A percentile compares a stretch with the other conserved stretches of the same genome.
These are phyloP conservation scores for Macrotis lagotis DNA, from an alignment of 2,113 vertebrate genomes.

Conservation along the genomic window DNA sequence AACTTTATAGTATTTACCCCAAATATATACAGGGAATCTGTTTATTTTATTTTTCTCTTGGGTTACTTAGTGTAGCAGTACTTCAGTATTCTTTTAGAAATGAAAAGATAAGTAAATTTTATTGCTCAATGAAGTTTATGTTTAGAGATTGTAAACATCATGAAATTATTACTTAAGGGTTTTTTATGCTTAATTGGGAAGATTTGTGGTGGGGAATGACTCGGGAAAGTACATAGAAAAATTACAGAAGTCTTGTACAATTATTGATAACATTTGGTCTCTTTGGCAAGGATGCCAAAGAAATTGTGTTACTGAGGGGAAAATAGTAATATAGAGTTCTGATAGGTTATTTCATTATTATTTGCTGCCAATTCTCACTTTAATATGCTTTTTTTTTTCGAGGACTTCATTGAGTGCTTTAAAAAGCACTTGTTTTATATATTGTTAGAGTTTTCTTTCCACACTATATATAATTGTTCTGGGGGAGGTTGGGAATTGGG, in stretches of 20 bases:
- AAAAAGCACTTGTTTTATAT: conserved; percentile 75
- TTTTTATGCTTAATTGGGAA: conserved; percentile 58
- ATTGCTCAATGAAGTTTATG: conserved; percentile 59
- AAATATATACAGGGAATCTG: conserved; percentile 44
- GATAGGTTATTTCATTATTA: conserved; percentile 65
- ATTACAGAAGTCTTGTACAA: conserved; percentile 48
- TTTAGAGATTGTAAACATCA: conserved; percentile 66
- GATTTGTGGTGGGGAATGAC: conserved; percentile 50
- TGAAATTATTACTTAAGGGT: conserved; percentile 52
- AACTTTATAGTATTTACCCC: conserved; percentile 56
- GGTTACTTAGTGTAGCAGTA: conserved; percentile 56
- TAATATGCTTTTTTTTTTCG: conserved; percentile 69
- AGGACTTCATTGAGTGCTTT: conserved; percentile 70
- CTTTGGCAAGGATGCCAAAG: conserved; percentile 56
- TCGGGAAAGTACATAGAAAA: conserved; percentile 53
- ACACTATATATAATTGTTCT: conserved; percentile 77
- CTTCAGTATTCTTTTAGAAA: conserved; percentile 66
- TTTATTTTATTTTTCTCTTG: conserved; percentile 35
- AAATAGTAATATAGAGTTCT: conserved; percentile 52
- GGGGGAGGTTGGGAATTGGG: conserved; percentile 66
- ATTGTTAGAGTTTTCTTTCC: conserved; percentile 79
- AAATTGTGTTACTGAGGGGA: conserved; percentile 49
- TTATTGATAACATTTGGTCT: conserved; percentile 49
- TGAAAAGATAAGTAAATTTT: conserved; percentile 59
- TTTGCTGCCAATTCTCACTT: conserved; percentile 76